These are phyloP conservation scores for Lutraria lutraria DNA, from an alignment of 2,888 invertebrate genomes.

Conservation along the genomic window DNA sequence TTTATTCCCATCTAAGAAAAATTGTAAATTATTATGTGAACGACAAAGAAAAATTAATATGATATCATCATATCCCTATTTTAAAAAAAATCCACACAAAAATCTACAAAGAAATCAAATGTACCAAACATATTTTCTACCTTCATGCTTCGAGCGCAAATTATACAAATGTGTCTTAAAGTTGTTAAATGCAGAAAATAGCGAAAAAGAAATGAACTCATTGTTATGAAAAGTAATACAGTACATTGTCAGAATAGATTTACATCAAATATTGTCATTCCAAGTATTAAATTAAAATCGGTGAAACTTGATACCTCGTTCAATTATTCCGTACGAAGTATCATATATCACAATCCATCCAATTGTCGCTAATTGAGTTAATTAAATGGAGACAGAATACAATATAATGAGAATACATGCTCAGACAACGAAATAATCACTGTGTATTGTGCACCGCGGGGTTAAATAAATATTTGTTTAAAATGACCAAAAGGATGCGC, in stretches of 20 bases:
- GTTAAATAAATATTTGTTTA: slow-evolving; percentile 46
- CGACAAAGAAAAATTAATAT: neutral
- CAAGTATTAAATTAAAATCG: slow-evolving; percentile 43
- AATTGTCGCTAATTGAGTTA: slow-evolving; percentile 53
- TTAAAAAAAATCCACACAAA: neutral
- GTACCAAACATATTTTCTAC: neutral
- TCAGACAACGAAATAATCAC: slow-evolving; percentile 30
- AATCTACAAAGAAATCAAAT: slow-evolving; percentile 7
- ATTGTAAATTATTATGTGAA: neutral
- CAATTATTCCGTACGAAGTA: slow-evolving; percentile 47
- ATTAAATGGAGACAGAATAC: slow-evolving; percentile 28
- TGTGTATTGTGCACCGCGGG: neutral
- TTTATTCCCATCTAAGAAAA: neutral
- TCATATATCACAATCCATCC: slow-evolving; percentile 36
- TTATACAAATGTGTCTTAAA: neutral
- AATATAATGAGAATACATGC: slow-evolving; percentile 4
- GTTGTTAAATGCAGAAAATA: neutral
- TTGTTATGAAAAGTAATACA: slow-evolving; percentile 9
- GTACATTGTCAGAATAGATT: slow-evolving; percentile 7
- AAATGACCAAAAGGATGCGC: slow-evolving; percentile 18
- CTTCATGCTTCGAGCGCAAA: neutral
- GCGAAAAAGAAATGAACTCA: neutral
- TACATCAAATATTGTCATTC: slow-evolving; percentile 28
- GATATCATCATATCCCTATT: neutral
- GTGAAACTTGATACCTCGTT: slow-evolving; percentile 43